Evolutionary conservation across 2,113 vertebrate genomes (phyloP).

Genomic region (Nothobranchius kuhntae): DNA sequence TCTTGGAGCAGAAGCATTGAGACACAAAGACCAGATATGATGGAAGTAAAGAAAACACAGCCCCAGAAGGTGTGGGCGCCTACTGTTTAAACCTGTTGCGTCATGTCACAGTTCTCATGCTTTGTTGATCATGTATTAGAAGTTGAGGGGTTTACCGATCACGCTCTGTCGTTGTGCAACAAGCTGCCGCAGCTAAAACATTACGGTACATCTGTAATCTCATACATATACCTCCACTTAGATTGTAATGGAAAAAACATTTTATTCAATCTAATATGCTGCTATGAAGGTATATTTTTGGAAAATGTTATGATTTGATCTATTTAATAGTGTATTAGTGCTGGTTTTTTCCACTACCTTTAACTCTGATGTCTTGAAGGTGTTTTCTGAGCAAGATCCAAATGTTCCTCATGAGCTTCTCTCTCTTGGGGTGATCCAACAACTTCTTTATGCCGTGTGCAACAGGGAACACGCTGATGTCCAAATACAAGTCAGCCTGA

Average conservation of each 20-base stretch:
- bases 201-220: constrained; percentile 64
- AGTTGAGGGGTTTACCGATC: constrained; percentile 47
- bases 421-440: constrained; percentile 76
- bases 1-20: constrained; percentile 74
- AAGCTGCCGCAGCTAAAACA: constrained; percentile 85
- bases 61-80: constrained; percentile 44
- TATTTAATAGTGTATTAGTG: too few relatives aligned
- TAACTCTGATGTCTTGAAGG: constrained; percentile 56
- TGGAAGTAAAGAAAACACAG: constrained; percentile 18
- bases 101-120: too few relatives aligned
- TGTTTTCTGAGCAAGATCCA: constrained; percentile 72
- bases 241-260: too few relatives aligned
- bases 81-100: neutral
- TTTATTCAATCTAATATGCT: too few relatives aligned
- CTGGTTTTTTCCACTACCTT: neutral
- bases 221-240: too few relatives aligned
- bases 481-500: constrained; percentile 84
- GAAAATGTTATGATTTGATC: too few relatives aligned
- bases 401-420: constrained; percentile 80
- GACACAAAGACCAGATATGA: constrained; percentile 60
- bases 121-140: constrained; percentile 27
- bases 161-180: constrained; percentile 76
- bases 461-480: constrained; percentile 82
- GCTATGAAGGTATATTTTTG: too few relatives aligned
- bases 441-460: constrained; percentile 80